These are phyloP conservation scores for Luehdorfia chinensis DNA, from an alignment of 1,140 invertebrate genomes.

Conservation along the genomic window DNA sequence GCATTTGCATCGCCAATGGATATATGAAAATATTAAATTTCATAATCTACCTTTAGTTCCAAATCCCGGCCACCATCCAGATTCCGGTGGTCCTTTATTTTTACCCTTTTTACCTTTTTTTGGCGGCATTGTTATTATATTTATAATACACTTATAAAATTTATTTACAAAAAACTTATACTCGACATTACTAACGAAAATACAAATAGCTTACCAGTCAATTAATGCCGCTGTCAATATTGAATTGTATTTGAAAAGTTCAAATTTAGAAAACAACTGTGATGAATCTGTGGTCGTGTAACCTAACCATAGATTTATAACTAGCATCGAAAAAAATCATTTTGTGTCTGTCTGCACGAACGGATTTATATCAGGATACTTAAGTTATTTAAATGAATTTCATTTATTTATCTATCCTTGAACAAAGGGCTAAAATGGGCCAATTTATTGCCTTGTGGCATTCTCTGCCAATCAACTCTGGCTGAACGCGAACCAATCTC, in stretches of 20 bases:
- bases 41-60: conserved; percentile 63
- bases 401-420: too few species aligned
- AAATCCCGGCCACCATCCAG: conserved; percentile 68
- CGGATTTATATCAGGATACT: too few species aligned
- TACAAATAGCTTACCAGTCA: conserved; percentile 46
- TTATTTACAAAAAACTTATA: conserved; percentile 40
- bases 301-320: conserved; percentile 1
- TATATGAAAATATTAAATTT: too few species aligned
- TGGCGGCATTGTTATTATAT: conserved; percentile 46
- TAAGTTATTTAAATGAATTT: too few species aligned
- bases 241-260: conserved; percentile 30
- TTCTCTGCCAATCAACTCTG: too few species aligned
- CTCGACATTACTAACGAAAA: conserved; percentile 50
- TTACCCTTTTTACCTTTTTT: conserved; percentile 47
- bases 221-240: conserved; percentile 23
- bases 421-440: too few species aligned
- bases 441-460: too few species aligned
- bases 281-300: conserved; percentile 13
- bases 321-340: too few species aligned
- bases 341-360: too few species aligned
- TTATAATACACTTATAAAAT: conserved; percentile 35
- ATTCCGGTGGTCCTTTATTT: conserved; percentile 55
- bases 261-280: conserved; percentile 26
- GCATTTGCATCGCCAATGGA: too few species aligned
- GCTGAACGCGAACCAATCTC: too few species aligned